These are phyloP conservation scores for Tyrannus savana DNA, from an alignment of 2,113 vertebrate species.

Conservation along the genomic window DNA sequence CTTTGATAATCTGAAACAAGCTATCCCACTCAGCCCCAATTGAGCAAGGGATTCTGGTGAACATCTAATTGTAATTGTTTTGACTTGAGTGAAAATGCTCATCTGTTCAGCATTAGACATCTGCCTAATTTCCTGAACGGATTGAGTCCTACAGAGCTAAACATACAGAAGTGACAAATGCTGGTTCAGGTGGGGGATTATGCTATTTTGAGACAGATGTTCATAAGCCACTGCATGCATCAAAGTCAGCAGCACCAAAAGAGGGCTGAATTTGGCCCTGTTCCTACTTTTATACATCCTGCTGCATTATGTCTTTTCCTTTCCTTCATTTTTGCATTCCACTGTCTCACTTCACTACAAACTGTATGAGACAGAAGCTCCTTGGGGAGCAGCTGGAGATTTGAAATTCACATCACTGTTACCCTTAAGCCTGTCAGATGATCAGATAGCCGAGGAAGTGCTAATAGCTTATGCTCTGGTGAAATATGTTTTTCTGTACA, in stretches of 20 bases:
- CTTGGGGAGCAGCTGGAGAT: conserved; percentile 45
- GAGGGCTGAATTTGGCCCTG: neutral
- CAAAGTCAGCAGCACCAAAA: neutral
- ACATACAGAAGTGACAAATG: neutral
- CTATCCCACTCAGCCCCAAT: neutral
- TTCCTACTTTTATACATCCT: neutral
- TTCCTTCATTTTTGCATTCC: conserved; percentile 29
- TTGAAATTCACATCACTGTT: conserved; percentile 75
- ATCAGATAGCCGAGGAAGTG: conserved; percentile 73
- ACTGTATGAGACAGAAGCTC: conserved; percentile 51
- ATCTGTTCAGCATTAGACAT: neutral
- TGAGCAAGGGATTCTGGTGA: neutral
- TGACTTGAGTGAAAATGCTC: conserved; percentile 9
- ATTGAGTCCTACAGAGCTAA: neutral
- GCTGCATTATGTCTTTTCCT: neutral
- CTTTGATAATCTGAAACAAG: neutral
- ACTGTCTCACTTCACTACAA: conserved; percentile 39
- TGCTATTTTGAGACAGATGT: neutral
- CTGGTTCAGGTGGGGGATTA: conserved; percentile 5
- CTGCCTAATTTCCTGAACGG: conserved; percentile 19
- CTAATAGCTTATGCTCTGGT: conserved; percentile 75
- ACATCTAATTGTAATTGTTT: neutral
- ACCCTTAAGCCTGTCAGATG: conserved; percentile 74
- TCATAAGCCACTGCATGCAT: neutral
- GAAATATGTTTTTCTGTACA: conserved; percentile 76